Evolutionary conservation across 2,888 invertebrate species (phyloP), one percentile per base, ranked within the genome.

Genomic region (Dascillus cervinus): DNA sequence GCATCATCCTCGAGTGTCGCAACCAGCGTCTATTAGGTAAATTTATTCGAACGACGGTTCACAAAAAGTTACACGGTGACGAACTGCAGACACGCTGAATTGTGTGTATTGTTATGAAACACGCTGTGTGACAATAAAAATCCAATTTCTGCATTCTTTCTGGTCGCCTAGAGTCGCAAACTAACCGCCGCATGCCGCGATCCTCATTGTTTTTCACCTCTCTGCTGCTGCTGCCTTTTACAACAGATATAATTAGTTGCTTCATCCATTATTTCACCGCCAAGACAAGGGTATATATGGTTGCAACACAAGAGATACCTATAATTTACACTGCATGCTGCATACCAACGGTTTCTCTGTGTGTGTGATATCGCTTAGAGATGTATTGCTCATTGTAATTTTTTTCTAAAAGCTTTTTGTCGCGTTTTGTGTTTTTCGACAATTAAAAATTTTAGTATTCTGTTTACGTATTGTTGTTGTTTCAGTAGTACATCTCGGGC

Each of bases 51-150:
- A 42, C 43, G 37, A 41, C 35, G 26, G 29, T 23, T 32, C 27
- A 17, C 27, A 50, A 50, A 52, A 45, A n/a, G n/a, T n/a, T n/a
- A n/a, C n/a, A 46, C 41, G 24, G 32, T 47, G 47, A 45, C 44
- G 46, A 47, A 39, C 23, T 39, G 37, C 41, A 41, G 46, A 47
- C 46, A 45, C 39, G 41, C 45, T 35, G n/a, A n/a, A 33, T 39
- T 38, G 48, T 41, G 43, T 36, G 53, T 52, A 55, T 56, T 54
- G 54, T 55, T 53, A 54, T 52, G 52, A 55, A 53, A 47, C 48
- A n/a, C n/a, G 48, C 49, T 46, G 52, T 52, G 56, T 54, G 59
- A 59, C 56, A 57, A 58, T 60, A 60, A 60, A 60, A 62, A 60
- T 60, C 55, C 58, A 58, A 58, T 60, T 58, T 58, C 53, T 53